Evolutionary conservation across 2,797 vertebrate species (phyloP).

Genomic region (Trichosurus vulpecula): DNA sequence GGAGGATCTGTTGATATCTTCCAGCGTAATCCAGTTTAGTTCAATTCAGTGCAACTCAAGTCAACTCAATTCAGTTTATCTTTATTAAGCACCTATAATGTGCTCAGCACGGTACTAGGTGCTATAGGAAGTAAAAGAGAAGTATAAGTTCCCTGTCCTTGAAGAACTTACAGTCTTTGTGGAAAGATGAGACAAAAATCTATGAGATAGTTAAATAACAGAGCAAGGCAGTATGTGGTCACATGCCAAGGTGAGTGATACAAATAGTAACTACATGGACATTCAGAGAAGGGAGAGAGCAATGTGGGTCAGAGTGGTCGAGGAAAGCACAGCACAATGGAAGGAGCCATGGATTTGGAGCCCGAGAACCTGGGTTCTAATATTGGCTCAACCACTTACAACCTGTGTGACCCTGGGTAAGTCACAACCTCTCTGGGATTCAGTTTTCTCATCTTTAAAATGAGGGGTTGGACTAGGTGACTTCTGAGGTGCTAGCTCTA

Average conservation of each 20-base stretch:
- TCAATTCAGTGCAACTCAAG: background rate
- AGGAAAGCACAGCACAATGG: background rate
- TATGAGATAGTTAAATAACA: background rate
- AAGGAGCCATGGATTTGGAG: background rate
- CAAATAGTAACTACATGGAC: background rate
- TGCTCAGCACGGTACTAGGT: background rate
- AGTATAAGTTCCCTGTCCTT: background rate
- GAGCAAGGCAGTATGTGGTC: background rate
- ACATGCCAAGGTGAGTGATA: background rate
- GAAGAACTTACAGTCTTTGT: conserved; percentile 1
- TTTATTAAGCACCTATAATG: background rate
- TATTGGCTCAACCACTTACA: background rate
- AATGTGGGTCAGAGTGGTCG: background rate
- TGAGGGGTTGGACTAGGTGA: background rate
- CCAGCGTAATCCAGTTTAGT: background rate
- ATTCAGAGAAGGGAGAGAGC: background rate
- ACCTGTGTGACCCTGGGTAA: background rate
- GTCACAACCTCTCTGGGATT: background rate
- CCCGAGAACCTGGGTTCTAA: background rate
- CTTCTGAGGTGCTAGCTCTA: background rate
- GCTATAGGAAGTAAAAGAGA: background rate
- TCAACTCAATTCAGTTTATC: background rate
- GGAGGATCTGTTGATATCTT: background rate
- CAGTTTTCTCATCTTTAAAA: background rate
- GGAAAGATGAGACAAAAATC: background rate